A percentile compares a stretch with the other conserved stretches of the same genome.
These are phyloP conservation scores for Corella eumyota DNA, from an alignment of 23 tunicate species.

Conservation along the genomic window DNA sequence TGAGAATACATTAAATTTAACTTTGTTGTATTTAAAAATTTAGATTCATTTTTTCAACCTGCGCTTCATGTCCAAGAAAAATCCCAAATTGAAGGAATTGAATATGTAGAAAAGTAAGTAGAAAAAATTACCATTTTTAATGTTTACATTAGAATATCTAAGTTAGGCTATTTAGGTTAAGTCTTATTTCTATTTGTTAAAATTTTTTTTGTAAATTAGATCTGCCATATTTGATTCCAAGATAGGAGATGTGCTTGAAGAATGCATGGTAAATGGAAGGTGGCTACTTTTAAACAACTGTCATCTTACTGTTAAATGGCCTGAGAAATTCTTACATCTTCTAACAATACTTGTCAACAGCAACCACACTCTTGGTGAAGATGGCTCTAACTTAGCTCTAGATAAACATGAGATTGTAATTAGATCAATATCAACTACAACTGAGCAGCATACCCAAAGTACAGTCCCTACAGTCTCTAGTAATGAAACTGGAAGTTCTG, in stretches of 20 bases:
- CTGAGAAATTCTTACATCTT: conserved; percentile 25
- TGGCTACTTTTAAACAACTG: conserved; percentile 72
- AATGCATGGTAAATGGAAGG: conserved; percentile 60
- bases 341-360: conserved; percentile 6
- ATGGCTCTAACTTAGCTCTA: background rate
- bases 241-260: conserved; percentile 31
- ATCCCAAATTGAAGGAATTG: conserved; percentile 8
- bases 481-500: no score
- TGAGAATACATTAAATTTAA: no score
- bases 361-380: background rate
- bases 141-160: no score
- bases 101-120: conserved; percentile 16
- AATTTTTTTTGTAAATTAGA: conserved; percentile 10
- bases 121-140: no score
- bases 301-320: conserved; percentile 36
- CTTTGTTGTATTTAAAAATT: background rate
- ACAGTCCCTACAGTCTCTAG: no score
- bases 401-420: background rate
- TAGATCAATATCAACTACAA: background rate
- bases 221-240: conserved; percentile 39
- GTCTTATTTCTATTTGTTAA: background rate
- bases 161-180: no score
- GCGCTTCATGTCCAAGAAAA: conserved; percentile 4
- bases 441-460: no score
- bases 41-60: conserved; percentile 16